Percentiles rank a stretch among this genome's conserved stretches.
phyloP scores from a whole-genome alignment of 2,113 vertebrate genomes.

The Columba janthina region DNA sequence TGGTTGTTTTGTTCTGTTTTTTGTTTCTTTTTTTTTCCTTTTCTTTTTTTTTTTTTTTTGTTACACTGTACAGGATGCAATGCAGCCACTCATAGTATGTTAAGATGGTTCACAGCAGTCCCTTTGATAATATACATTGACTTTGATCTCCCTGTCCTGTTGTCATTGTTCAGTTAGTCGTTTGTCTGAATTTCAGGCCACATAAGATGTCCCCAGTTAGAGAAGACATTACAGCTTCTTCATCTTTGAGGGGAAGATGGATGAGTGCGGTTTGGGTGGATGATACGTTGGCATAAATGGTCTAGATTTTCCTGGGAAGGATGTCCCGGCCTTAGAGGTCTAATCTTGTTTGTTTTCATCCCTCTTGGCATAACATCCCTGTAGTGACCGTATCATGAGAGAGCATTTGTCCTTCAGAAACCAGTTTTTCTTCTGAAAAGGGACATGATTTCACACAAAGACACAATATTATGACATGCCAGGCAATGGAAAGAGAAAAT shows the following conservation, averaged over 20 bases:
- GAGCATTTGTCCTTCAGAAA: background rate
- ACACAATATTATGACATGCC: background rate
- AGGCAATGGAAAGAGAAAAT: background rate
- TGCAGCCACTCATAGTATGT: conserved; percentile 9
- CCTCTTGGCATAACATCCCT: background rate
- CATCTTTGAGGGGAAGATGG: background rate
- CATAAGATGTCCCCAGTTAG: background rate
- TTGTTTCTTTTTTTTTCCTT: background rate
- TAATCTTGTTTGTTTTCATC: background rate
- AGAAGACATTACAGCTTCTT: background rate
- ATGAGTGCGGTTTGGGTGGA: background rate
- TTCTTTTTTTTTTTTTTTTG: background rate
- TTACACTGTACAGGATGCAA: conserved; percentile 46
- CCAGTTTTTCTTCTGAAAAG: background rate
- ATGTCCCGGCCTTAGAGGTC: background rate
- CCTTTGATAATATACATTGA: background rate
- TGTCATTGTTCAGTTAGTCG: background rate
- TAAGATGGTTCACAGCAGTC: conserved; percentile 44
- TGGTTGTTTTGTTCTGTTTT: background rate
- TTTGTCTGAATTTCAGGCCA: conserved; percentile 19
- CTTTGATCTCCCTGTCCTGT: conserved; percentile 1
- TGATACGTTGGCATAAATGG: background rate
- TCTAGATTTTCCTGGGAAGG: background rate
- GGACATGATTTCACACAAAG: background rate
- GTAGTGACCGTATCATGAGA: background rate